phyloP scores from a whole-genome alignment of 2,797 vertebrate species.

The Parauchenoglanis punctatus region DNA sequence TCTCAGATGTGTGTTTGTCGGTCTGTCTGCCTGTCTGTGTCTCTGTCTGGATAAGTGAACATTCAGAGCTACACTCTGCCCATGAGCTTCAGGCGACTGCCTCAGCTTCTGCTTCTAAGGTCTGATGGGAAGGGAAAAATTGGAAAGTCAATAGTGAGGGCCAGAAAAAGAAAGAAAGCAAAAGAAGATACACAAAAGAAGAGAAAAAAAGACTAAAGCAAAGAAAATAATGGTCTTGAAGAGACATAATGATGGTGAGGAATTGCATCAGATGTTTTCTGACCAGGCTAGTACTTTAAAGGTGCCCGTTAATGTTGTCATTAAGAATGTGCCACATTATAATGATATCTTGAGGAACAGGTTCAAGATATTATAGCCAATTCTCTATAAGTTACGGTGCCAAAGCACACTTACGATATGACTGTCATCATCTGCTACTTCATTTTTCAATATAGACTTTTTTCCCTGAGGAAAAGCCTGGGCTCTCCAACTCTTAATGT shows the following conservation, averaged over 20 bases:
- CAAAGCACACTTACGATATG: constrained; percentile 8
- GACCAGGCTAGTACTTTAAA: constrained; percentile 11
- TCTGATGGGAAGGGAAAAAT: constrained; percentile 73
- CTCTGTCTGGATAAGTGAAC: constrained; percentile 43
- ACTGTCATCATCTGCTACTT: constrained; percentile 20
- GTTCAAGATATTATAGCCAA: constrained; percentile 28
- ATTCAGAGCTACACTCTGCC: constrained; percentile 57
- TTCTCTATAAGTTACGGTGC: constrained; percentile 19
- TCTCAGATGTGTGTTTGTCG: constrained; percentile 22
- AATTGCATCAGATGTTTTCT: constrained; percentile 69
- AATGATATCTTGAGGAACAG: constrained; percentile 32
- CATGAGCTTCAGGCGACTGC: constrained; percentile 70
- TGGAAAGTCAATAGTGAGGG: constrained; percentile 79
- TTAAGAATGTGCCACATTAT: constrained; percentile 51
- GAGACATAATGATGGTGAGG: constrained; percentile 67
- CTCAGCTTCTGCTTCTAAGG: constrained; percentile 68
- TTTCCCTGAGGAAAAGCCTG: background rate
- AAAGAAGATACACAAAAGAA: constrained; percentile 43
- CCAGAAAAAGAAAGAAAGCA: constrained; percentile 54
- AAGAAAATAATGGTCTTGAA: constrained; percentile 72
- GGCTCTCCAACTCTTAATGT: constrained; percentile 41
- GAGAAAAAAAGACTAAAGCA: constrained; percentile 64
- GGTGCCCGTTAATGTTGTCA: constrained; percentile 50
- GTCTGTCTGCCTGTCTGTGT: constrained; percentile 21
- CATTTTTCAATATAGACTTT: constrained; percentile 38